These are phyloP conservation scores for Crocallis elinguaria DNA, from an alignment of 2,888 invertebrate genomes.

Conservation along the genomic window DNA sequence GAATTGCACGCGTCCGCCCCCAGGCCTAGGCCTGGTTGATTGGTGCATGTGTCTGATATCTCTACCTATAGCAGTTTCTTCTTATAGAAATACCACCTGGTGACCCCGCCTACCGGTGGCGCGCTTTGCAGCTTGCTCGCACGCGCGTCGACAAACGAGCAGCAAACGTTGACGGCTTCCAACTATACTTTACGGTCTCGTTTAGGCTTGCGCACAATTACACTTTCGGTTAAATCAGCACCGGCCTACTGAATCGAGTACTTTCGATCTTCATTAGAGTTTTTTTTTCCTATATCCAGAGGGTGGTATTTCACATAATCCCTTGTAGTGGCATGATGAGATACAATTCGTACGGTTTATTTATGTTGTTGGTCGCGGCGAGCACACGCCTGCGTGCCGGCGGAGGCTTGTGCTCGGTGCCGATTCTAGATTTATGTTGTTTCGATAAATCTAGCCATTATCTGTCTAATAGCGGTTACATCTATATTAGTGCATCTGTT, in stretches of 20 bases:
- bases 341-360: constrained; percentile 55
- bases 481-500: constrained; percentile 72
- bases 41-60: constrained; percentile 75
- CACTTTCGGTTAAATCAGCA: constrained; percentile 16
- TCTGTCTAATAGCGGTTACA: constrained; percentile 65
- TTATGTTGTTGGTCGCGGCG: constrained; percentile 51
- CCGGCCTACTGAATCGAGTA: constrained; percentile 21
- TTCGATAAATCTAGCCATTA: constrained; percentile 54
- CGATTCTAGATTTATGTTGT: constrained; percentile 40
- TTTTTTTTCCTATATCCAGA: constrained; percentile 47
- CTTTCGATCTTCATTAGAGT: constrained; percentile 15
- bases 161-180: constrained; percentile 54
- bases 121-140: constrained; percentile 44
- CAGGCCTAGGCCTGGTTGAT: constrained; percentile 51
- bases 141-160: constrained; percentile 57
- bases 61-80: constrained; percentile 66
- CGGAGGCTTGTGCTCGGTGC: constrained; percentile 35
- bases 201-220: constrained; percentile 27
- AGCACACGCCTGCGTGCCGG: constrained; percentile 47
- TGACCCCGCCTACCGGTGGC: too few species aligned
- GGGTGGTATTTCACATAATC: constrained; percentile 78
- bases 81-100: constrained; percentile 76
- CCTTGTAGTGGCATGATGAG: constrained; percentile 79
- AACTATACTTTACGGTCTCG: constrained; percentile 13
- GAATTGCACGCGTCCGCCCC: constrained; percentile 51